These are phyloP conservation scores for Bolborhynchus lineola DNA, from an alignment of 2,113 vertebrate genomes.

Conservation along the genomic window DNA sequence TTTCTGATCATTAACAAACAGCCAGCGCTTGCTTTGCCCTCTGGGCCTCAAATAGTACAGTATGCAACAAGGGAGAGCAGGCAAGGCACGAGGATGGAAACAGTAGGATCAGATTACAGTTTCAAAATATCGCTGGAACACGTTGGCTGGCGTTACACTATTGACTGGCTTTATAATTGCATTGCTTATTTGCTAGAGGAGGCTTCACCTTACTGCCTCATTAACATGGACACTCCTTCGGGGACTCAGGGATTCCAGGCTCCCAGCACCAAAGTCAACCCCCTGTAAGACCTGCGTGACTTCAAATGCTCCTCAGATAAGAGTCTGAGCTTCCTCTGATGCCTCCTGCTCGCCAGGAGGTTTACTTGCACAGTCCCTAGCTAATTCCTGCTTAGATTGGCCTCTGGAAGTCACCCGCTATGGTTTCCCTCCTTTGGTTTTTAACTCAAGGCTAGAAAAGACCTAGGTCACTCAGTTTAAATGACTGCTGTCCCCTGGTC, in stretches of 20 bases:
- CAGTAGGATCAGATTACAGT: constrained; percentile 81
- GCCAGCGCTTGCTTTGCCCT: constrained; percentile 63
- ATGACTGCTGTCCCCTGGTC: not conserved
- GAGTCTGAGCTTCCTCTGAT: not conserved
- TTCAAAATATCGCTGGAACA: constrained; percentile 70
- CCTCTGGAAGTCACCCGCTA: not conserved
- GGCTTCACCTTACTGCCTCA: constrained; percentile 75
- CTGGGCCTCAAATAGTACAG: constrained; percentile 70
- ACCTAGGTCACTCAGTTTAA: not conserved
- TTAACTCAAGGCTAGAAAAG: not conserved
- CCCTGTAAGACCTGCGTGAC: not conserved
- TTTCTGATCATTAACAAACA: constrained; percentile 69
- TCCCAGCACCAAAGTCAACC: not conserved
- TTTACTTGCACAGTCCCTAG: not conserved
- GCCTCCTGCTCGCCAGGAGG: not conserved
- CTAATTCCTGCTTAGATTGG: not conserved
- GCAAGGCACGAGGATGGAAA: constrained; percentile 65
- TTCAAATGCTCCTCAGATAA: not conserved
- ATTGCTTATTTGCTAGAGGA: constrained; percentile 72
- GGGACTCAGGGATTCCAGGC: constrained; percentile 32
- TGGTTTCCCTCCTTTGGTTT: not conserved
- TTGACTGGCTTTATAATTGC: constrained; percentile 78
- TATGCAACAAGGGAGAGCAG: constrained; percentile 70
- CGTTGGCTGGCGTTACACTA: constrained; percentile 65
- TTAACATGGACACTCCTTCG: constrained; percentile 65